Evolutionary conservation across 1,140 invertebrate genomes (phyloP).

Genomic region (Penaeus vannamei): DNA sequence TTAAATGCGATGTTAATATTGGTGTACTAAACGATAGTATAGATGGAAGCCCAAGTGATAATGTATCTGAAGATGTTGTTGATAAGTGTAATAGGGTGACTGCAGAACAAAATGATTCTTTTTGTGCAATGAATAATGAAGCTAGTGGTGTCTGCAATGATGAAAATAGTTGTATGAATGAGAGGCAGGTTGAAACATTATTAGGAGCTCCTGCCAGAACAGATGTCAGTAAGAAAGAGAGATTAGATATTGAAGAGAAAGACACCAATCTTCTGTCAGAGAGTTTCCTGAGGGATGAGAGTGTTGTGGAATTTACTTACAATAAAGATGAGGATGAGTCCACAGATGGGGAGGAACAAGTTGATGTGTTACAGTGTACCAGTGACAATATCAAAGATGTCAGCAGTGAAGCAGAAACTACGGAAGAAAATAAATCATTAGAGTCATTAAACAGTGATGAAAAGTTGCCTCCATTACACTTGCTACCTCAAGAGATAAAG

Average conservation of each 20-base stretch:
- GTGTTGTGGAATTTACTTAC: constrained; percentile 50
- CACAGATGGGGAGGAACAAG: neutral
- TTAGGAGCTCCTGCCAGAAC: neutral
- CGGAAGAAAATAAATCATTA: neutral
- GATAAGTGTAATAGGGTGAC: too few species aligned
- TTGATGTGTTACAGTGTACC: neutral
- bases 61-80: too few species aligned
- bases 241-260: too few species aligned
- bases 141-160: too few species aligned
- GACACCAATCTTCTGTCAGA: neutral
- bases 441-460: neutral
- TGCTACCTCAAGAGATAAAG: neutral
- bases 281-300: constrained; percentile 38
- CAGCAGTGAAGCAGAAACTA: neutral
- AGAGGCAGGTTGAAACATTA: too few species aligned
- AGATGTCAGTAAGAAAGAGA: neutral
- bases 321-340: constrained; percentile 13
- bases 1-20: too few species aligned
- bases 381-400: constrained; percentile 3
- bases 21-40: too few species aligned
- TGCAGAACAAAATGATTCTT: too few species aligned
- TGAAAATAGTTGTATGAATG: too few species aligned
- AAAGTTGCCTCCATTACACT: neutral
- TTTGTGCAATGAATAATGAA: too few species aligned
- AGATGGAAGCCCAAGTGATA: too few species aligned